A percentile compares a stretch with the other conserved stretches of the same genome.
phyloP scores from a whole-genome alignment of 2,888 invertebrate species.

The Corbicula japonica region DNA sequence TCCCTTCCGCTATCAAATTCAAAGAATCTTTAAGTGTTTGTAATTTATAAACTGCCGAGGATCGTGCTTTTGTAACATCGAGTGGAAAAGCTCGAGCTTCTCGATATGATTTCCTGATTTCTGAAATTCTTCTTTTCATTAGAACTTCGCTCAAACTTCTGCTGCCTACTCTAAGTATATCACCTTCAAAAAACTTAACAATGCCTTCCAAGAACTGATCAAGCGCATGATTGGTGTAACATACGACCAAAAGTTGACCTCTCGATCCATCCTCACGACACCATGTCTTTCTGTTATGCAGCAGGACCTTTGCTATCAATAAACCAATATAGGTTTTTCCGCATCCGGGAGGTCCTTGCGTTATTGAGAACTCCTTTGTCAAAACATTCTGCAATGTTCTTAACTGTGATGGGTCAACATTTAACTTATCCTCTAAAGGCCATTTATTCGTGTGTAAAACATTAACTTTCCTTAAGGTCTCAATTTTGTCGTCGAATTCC shows the following conservation, averaged over 20 bases:
- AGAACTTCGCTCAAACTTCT: conserved; percentile 73
- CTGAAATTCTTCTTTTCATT: conserved; percentile 38
- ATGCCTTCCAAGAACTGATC: conserved; percentile 85
- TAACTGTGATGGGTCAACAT: conserved; percentile 81
- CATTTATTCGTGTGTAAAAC: too few relatives aligned
- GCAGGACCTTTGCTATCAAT: conserved; percentile 90
- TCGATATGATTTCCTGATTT: background rate
- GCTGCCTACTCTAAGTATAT: conserved; percentile 82
- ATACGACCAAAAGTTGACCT: conserved; percentile 81
- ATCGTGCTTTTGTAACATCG: background rate
- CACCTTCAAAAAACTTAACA: conserved; percentile 59
- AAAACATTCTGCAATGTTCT: conserved; percentile 80
- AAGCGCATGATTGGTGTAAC: conserved; percentile 85
- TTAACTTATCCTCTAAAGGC: conserved; percentile 45
- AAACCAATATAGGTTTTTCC: conserved; percentile 94
- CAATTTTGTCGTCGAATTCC: too few relatives aligned
- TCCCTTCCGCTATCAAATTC: conserved; percentile 13
- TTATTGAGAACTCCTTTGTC: conserved; percentile 80
- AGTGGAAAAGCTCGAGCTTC: background rate
- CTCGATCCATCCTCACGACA: conserved; percentile 49
- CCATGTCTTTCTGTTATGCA: conserved; percentile 88
- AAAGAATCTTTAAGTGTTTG: background rate
- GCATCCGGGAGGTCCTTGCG: conserved; percentile 92
- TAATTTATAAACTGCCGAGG: conserved; percentile 4
- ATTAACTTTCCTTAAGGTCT: too few relatives aligned